Evolutionary conservation across 64 coral and sea anemone species (phyloP).

Genomic region (Montipora cactus): DNA sequence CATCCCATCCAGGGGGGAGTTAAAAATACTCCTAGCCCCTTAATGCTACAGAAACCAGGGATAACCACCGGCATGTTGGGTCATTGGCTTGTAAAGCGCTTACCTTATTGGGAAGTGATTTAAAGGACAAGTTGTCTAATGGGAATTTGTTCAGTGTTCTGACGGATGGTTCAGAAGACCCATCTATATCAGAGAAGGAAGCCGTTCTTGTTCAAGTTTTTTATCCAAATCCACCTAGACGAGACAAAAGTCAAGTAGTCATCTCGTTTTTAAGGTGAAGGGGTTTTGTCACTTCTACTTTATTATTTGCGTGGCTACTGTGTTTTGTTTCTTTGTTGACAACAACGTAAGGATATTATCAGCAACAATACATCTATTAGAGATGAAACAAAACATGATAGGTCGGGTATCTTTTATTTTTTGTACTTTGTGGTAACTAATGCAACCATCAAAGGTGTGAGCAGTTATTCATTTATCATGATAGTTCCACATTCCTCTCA

Average conservation of each 20-base stretch:
- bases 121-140: conserved; percentile 60
- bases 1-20: too few species aligned
- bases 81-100: too few species aligned
- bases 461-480: not conserved
- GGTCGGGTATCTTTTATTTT: not conserved
- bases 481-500: not conserved
- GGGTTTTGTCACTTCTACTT: not conserved
- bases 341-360: not conserved
- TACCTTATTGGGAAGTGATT: not conserved
- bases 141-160: conserved; percentile 77
- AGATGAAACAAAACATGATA: not conserved
- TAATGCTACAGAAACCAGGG: too few species aligned
- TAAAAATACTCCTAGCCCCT: too few species aligned
- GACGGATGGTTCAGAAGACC: conserved; percentile 74
- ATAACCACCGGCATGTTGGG: too few species aligned
- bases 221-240: conserved; percentile 65
- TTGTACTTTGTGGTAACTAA: not conserved
- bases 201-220: conserved; percentile 76
- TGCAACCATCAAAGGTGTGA: not conserved
- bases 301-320: too few species aligned
- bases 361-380: not conserved
- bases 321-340: not conserved
- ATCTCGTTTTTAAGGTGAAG: conserved; percentile 57
- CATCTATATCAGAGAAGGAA: conserved; percentile 69
- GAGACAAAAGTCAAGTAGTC: conserved; percentile 65